phyloP scores from a whole-genome alignment of 2,797 vertebrate species.

The Hapalemur alaotrensis region DNA sequence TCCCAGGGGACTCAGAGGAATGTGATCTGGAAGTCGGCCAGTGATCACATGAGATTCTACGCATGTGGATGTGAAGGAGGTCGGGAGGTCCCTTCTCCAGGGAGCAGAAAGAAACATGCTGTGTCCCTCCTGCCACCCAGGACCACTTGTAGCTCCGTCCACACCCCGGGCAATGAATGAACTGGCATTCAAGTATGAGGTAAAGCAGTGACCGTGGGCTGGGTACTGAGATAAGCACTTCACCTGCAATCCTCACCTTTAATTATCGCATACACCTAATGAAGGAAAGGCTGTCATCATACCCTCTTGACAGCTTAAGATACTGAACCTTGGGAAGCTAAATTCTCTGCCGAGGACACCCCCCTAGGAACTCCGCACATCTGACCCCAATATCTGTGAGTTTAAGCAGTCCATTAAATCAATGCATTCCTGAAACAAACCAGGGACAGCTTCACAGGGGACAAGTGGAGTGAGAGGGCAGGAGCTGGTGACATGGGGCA shows the following conservation, averaged over 20 bases:
- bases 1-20: not conserved
- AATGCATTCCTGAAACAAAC: not conserved
- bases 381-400: not conserved
- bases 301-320: not conserved
- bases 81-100: not conserved
- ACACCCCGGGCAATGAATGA: rapidly evolving
- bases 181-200: rapidly evolving
- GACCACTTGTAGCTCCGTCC: not conserved
- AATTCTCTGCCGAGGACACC: not conserved
- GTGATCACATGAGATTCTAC: not conserved
- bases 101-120: not conserved
- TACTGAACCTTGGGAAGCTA: not conserved
- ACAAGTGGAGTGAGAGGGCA: not conserved
- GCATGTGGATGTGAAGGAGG: rapidly evolving
- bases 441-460: too few species aligned
- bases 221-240: not conserved
- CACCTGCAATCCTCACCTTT: not conserved
- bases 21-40: not conserved
- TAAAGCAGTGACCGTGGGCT: not conserved
- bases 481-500: not conserved
- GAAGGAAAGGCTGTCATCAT: not conserved
- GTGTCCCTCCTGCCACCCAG: not conserved
- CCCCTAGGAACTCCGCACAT: not conserved
- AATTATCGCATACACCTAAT: not conserved
- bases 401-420: not conserved